phyloP scores from a whole-genome alignment of 1,140 invertebrate genomes.

The Scaptomyza graminum region DNA sequence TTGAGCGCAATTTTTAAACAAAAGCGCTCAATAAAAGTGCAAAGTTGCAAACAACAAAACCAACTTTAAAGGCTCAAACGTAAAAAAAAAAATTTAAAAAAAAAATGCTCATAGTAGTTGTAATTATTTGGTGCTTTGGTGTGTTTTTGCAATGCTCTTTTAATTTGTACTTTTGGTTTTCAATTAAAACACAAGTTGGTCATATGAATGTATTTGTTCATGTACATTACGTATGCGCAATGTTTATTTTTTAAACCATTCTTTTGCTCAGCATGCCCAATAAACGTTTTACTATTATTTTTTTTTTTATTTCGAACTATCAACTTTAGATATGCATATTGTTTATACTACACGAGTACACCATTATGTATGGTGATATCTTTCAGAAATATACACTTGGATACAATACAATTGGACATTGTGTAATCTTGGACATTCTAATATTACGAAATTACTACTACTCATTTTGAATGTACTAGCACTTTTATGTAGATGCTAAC shows the following conservation, averaged over 20 bases:
- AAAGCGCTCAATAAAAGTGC: constrained; percentile 76
- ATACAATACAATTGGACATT: background rate
- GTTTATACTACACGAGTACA: no score
- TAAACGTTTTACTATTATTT: background rate
- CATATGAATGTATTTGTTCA: constrained; percentile 1
- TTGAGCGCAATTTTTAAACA: constrained; percentile 60
- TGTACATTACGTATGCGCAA: constrained; percentile 26
- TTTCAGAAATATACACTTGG: background rate
- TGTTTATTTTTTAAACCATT: constrained; percentile 4
- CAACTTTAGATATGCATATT: background rate
- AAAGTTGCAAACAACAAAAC: constrained; percentile 43
- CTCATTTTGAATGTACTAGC: background rate
- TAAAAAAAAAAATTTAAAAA: no score
- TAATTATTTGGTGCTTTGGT: constrained; percentile 30
- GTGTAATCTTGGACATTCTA: background rate
- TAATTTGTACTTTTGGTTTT: constrained; percentile 69
- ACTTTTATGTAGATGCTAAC: background rate
- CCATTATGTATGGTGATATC: background rate
- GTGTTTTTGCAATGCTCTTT: constrained; percentile 71
- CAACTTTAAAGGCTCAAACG: constrained; percentile 38
- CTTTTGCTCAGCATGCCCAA: background rate
- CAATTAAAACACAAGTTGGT: constrained; percentile 57
- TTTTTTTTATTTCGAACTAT: background rate
- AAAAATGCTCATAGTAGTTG: constrained; percentile 16
- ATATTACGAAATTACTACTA: background rate